Conservation (phyloP, 2,888 invertebrate genomes). For the Panzeria rudis region DNA sequence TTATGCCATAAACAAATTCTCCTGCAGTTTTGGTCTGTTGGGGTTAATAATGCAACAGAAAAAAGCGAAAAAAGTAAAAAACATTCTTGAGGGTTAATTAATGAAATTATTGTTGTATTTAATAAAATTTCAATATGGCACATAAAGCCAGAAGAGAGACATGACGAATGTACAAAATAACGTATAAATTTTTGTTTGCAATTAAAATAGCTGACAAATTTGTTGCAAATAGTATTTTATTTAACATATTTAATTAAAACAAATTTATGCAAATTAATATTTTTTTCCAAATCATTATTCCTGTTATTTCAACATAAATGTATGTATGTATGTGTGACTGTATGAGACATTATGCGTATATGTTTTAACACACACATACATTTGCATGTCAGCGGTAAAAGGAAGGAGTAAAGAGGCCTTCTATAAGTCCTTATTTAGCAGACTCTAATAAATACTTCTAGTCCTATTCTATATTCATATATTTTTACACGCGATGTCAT, state of each 20-base stretch:
- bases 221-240: constrained; percentile 51
- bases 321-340: background rate
- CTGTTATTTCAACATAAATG: constrained; percentile 20
- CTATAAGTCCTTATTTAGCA: background rate
- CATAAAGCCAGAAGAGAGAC: background rate
- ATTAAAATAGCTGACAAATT: constrained; percentile 57
- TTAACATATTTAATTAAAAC: constrained; percentile 68
- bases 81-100: constrained; percentile 43
- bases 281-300: constrained; percentile 28
- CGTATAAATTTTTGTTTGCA: constrained; percentile 43
- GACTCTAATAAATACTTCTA: too few relatives aligned
- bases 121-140: constrained; percentile 30
- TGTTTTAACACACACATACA: background rate
- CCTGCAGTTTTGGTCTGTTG: constrained; percentile 11
- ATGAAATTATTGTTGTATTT: constrained; percentile 53
- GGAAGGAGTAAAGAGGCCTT: background rate
- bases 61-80: background rate
- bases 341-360: constrained; percentile 1
- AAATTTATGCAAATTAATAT: constrained; percentile 70
- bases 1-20: constrained; percentile 17
- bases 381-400: background rate
- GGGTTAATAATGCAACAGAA: constrained; percentile 11
- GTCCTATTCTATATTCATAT: too few relatives aligned
- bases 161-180: background rate
- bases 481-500: too few relatives aligned